Conservation (phyloP, 1,140 invertebrate genomes). For the Drosophila elegans region DNA sequence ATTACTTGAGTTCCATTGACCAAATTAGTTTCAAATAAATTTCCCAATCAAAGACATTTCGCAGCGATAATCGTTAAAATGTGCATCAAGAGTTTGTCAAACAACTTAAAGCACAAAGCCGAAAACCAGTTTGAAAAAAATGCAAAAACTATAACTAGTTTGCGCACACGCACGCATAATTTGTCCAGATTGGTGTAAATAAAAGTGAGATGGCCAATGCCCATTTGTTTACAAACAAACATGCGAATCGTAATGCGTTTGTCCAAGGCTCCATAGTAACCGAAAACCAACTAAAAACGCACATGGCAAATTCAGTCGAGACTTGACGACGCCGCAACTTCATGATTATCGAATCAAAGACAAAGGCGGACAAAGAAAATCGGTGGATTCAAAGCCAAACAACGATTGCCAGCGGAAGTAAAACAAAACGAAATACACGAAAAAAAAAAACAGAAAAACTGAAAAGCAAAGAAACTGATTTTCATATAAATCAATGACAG, state of each 20-base stretch:
- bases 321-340: constrained; percentile 48
- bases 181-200: constrained; percentile 29
- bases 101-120: not conserved
- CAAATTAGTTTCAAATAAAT: constrained; percentile 11
- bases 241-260: constrained; percentile 35
- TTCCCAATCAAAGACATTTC: constrained; percentile 25
- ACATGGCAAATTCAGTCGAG: constrained; percentile 28
- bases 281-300: constrained; percentile 17
- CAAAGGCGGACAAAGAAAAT: constrained; percentile 45
- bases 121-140: constrained; percentile 6
- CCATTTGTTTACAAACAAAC: constrained; percentile 33
- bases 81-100: constrained; percentile 25
- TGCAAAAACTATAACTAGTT: constrained; percentile 18
- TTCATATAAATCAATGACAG: constrained; percentile 32
- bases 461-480: constrained; percentile 19
- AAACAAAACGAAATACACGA: constrained; percentile 32
- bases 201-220: constrained; percentile 7
- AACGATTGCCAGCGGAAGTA: constrained; percentile 30
- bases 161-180: constrained; percentile 25
- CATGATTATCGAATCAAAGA: constrained; percentile 44
- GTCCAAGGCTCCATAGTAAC: constrained; percentile 31
- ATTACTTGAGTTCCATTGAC: constrained; percentile 15
- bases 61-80: constrained; percentile 17
- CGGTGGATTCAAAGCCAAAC: constrained; percentile 30
- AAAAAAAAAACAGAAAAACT: constrained; percentile 4